Conservation (phyloP, 2,888 invertebrate genomes). For the Sarcophaga subvicina region DNA sequence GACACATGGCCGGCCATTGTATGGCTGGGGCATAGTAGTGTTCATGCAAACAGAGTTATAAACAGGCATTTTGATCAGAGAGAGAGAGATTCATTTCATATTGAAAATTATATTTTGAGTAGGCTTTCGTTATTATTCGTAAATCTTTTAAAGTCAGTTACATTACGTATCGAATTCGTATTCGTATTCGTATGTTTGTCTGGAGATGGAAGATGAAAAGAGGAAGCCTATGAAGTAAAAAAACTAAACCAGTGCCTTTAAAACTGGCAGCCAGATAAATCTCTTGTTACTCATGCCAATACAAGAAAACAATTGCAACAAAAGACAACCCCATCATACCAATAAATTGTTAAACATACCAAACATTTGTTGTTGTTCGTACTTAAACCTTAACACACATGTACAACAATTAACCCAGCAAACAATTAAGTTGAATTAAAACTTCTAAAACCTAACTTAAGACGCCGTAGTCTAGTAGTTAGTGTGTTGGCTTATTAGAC, state of each 20-base stretch:
- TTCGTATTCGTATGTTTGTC: constrained; percentile 37
- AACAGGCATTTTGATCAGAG: background rate
- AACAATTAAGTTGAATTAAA: constrained; percentile 1
- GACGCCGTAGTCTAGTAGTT: no score
- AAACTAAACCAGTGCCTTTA: background rate
- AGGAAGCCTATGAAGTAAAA: constrained; percentile 66
- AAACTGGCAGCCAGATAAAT: constrained; percentile 69
- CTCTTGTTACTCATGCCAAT: constrained; percentile 64
- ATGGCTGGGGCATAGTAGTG: no score
- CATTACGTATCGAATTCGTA: background rate
- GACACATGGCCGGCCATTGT: background rate
- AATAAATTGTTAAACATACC: constrained; percentile 65
- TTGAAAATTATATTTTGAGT: background rate
- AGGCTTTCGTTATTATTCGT: background rate
- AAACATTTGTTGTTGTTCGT: constrained; percentile 24
- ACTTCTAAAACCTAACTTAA: no score
- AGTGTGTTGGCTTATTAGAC: no score
- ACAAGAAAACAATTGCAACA: constrained; percentile 33
- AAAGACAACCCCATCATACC: constrained; percentile 57
- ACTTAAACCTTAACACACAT: constrained; percentile 12
- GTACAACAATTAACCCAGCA: constrained; percentile 20
- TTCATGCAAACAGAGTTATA: background rate
- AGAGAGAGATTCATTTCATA: background rate
- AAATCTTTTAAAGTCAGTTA: constrained; percentile 23
- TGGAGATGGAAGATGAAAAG: constrained; percentile 46